Percentiles rank a stretch among this genome's conserved stretches.
These are phyloP conservation scores for Coilia nasus DNA, from an alignment of 2,797 vertebrate species.

Conservation along the genomic window DNA sequence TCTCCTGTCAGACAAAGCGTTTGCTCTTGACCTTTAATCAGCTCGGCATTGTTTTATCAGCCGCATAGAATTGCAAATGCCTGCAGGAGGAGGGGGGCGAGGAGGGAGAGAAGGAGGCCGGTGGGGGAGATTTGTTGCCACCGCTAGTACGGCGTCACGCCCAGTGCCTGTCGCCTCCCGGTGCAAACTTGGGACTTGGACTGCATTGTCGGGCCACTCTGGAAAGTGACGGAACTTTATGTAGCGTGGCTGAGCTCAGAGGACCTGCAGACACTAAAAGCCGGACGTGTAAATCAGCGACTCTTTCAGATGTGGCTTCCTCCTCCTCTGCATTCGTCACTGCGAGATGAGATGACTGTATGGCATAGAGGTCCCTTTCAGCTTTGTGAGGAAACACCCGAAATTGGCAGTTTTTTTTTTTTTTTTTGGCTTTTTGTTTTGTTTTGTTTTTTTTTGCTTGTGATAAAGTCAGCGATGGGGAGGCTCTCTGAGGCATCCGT, in stretches of 20 bases:
- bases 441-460: too few relatives aligned
- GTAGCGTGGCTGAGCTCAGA: neutral
- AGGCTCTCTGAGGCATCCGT: too few relatives aligned
- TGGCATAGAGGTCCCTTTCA: neutral
- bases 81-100: neutral
- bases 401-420: neutral
- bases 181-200: too few relatives aligned
- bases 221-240: neutral
- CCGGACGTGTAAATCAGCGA: neutral
- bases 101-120: neutral
- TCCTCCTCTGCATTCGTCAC: neutral
- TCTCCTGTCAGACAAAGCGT: conserved; percentile 46
- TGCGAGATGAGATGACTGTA: neutral
- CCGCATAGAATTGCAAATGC: conserved; percentile 22
- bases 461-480: too few relatives aligned
- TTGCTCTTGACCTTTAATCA: conserved; percentile 62
- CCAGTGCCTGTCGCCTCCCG: neutral
- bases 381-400: neutral
- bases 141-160: conserved; percentile 47
- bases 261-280: neutral
- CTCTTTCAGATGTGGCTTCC: neutral
- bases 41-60: conserved; percentile 42
- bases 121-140: conserved; percentile 46
- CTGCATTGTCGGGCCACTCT: neutral
- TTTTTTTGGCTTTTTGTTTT: too few relatives aligned